Conservation (phyloP, 2,113 vertebrate species). For the Vidua chalybeata region DNA sequence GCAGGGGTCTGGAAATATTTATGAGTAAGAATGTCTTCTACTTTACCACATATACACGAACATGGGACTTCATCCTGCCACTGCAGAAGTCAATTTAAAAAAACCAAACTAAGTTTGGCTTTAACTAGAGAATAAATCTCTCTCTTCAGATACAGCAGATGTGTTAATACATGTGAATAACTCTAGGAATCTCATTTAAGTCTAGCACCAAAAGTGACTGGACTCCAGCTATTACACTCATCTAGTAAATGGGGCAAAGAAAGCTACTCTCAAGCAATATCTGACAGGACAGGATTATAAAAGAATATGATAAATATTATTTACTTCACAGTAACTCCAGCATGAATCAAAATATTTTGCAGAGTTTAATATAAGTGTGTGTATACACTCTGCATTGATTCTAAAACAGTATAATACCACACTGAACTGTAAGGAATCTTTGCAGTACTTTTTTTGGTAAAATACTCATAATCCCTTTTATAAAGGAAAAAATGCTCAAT, state of each 20-base stretch:
- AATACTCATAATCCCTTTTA: not conserved
- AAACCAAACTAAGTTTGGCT: not conserved
- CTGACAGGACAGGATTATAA: not conserved
- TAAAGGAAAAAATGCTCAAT: not conserved
- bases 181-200: not conserved
- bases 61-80: not conserved
- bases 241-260: conserved; percentile 26
- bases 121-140: conserved; percentile 18
- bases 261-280: not conserved
- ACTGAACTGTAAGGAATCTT: not conserved
- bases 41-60: not conserved
- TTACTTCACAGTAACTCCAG: not conserved
- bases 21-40: not conserved
- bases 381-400: not conserved
- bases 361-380: not conserved
- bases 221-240: not conserved
- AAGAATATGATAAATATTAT: conserved; percentile 1
- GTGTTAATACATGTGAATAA: not conserved
- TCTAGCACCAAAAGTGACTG: not conserved
- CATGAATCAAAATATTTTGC: conserved; percentile 10
- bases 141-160: not conserved
- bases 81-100: not conserved
- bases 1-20: not conserved
- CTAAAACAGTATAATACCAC: not conserved
- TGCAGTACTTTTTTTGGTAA: not conserved